These are phyloP conservation scores for Apostichopus parvimensis DNA, from an alignment of 35 echinoderm and acorn worm species.

Conservation along the genomic window DNA sequence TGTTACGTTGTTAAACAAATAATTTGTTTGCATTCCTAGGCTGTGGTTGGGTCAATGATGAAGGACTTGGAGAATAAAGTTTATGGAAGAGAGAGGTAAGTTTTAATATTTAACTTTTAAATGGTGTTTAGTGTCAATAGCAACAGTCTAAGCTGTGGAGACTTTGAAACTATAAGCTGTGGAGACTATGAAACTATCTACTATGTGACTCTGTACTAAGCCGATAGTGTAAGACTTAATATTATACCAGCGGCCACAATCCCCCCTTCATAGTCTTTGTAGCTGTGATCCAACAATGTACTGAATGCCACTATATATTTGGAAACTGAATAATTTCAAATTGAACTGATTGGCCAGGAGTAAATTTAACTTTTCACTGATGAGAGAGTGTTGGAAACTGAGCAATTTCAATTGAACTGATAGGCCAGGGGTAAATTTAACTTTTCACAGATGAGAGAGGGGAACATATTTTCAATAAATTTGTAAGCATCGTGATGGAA, in stretches of 20 bases:
- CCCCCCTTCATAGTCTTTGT: background rate
- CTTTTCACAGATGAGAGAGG: background rate
- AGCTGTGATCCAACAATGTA: constrained; percentile 13
- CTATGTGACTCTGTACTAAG: no score
- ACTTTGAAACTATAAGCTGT: no score
- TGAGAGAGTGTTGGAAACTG: background rate
- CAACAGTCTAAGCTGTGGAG: no score
- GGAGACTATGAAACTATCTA: no score
- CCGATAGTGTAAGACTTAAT: no score
- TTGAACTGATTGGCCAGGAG: background rate
- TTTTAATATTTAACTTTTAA: no score
- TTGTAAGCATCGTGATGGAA: no score
- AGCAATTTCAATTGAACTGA: background rate
- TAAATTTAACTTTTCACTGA: background rate
- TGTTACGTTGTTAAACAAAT: no score
- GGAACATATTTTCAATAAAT: no score
- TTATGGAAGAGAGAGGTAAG: constrained; percentile 94
- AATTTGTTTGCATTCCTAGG: constrained; percentile 43
- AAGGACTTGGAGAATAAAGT: constrained; percentile 93
- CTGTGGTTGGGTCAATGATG: constrained; percentile 95
- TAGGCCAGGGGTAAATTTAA: background rate
- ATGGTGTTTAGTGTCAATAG: no score
- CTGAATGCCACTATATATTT: background rate
- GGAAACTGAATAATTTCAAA: constrained; percentile 15
- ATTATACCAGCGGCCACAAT: no score